These are phyloP conservation scores for Octopus sinensis DNA, from an alignment of 1,140 invertebrate genomes.

Conservation along the genomic window DNA sequence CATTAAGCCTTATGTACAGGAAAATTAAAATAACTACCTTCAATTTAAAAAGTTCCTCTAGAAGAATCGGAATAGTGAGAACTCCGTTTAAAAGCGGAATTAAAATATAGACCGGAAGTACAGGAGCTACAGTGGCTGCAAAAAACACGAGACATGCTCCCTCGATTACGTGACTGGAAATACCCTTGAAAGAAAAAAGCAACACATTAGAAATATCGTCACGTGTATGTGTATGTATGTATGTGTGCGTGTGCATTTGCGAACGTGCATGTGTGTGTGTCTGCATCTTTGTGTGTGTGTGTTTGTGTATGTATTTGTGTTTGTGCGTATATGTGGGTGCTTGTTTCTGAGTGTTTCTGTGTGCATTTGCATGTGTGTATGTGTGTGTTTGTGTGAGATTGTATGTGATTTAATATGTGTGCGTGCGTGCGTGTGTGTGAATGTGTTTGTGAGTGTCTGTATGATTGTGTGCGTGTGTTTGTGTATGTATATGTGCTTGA, in stretches of 20 bases:
- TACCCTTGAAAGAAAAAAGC: conserved; percentile 22
- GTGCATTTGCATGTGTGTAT: not conserved
- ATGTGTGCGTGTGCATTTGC: not conserved
- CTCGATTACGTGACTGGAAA: conserved; percentile 24
- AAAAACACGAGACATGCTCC: conserved; percentile 28
- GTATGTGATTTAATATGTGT: too few species aligned
- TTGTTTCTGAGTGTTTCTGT: not conserved
- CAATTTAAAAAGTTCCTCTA: not conserved
- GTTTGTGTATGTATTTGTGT: not conserved
- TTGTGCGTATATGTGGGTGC: not conserved
- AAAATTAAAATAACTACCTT: conserved; percentile 5
- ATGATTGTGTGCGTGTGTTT: too few species aligned
- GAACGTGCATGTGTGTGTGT: not conserved
- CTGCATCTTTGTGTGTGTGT: too few species aligned
- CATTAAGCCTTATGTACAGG: not conserved
- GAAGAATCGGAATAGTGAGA: conserved; percentile 18
- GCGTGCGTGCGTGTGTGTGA: too few species aligned
- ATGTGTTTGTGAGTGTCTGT: too few species aligned
- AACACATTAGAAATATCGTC: not conserved
- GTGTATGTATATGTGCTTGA: too few species aligned
- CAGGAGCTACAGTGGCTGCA: conserved; percentile 23
- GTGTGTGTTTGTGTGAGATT: too few species aligned
- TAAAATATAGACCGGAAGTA: conserved; percentile 29
- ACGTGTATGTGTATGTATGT: not conserved
- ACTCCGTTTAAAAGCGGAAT: conserved; percentile 28